Percentiles rank a stretch among this genome's conserved stretches.
phyloP scores from a whole-genome alignment of 1,140 invertebrate species.

The silkworm (Bombyx mori) region DNA sequence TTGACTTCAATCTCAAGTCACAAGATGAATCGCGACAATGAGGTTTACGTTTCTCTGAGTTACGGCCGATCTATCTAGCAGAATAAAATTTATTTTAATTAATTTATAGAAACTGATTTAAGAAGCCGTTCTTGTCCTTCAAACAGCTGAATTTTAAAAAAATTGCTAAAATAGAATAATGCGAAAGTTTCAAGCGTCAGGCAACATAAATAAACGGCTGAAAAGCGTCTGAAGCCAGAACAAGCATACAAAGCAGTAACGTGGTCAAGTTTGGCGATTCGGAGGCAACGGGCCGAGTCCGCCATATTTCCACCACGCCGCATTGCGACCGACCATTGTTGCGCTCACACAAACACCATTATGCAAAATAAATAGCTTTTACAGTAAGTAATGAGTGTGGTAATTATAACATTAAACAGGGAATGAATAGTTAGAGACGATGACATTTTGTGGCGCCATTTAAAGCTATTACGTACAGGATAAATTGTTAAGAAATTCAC shows the following conservation, averaged over 20 bases:
- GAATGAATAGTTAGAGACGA: slow-evolving; percentile 21
- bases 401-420: slow-evolving; percentile 40
- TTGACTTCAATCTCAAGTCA: too few species aligned
- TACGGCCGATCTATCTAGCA: too few species aligned
- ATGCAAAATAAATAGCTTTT: slow-evolving; percentile 49
- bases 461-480: background rate
- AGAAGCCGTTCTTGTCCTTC: too few species aligned
- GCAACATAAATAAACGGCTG: too few species aligned
- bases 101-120: too few species aligned
- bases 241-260: slow-evolving; percentile 27
- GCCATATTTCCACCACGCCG: slow-evolving; percentile 29
- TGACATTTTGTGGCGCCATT: slow-evolving; percentile 12
- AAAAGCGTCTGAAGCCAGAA: slow-evolving; percentile 5
- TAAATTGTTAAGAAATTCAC: slow-evolving; percentile 15
- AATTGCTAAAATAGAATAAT: too few species aligned
- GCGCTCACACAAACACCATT: slow-evolving; percentile 39
- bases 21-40: too few species aligned
- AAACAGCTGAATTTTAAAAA: too few species aligned
- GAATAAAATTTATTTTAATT: too few species aligned
- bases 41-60: too few species aligned
- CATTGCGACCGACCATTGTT: slow-evolving; percentile 38
- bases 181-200: too few species aligned
- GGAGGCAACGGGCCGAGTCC: slow-evolving; percentile 36
- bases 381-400: slow-evolving; percentile 39
- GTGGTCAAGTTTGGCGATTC: slow-evolving; percentile 50